Conservation (phyloP, 2,113 vertebrate species). For the Maccullochella peelii region DNA sequence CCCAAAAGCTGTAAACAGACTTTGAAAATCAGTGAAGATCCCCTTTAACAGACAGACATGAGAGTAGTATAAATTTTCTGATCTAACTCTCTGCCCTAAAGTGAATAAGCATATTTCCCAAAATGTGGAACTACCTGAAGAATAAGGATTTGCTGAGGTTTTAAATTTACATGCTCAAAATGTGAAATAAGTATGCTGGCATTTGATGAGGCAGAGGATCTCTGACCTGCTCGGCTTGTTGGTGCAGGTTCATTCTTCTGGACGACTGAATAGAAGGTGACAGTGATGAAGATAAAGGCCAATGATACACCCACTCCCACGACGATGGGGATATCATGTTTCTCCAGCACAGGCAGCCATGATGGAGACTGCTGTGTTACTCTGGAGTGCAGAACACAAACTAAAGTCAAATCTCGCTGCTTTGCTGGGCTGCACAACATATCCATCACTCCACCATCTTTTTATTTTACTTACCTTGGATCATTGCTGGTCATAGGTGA, state of each 20-base stretch:
- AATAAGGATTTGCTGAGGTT: not conserved
- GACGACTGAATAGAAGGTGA: conserved; percentile 86
- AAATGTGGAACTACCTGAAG: not conserved
- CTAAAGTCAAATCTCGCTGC: not conserved
- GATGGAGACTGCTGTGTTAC: conserved; percentile 73
- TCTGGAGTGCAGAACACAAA: conserved; percentile 52
- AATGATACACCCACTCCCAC: conserved; percentile 86
- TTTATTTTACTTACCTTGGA: conserved; percentile 71
- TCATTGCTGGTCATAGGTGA: conserved; percentile 82
- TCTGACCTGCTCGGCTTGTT: conserved; percentile 78
- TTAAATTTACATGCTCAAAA: conserved; percentile 10
- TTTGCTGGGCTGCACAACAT: not conserved
- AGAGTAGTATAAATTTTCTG: not conserved
- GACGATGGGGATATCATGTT: conserved; percentile 87
- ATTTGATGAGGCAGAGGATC: not conserved
- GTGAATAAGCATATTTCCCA: not conserved
- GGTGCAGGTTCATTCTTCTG: conserved; percentile 82
- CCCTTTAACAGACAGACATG: not conserved
- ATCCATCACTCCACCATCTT: not conserved
- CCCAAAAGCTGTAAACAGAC: not conserved
- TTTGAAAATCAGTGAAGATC: not conserved
- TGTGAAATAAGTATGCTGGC: not conserved
- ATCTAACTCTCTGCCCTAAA: not conserved
- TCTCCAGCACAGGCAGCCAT: conserved; percentile 83
- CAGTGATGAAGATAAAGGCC: conserved; percentile 86